Percentiles rank a stretch among this genome's conserved stretches.
Evolutionary conservation across 2,797 vertebrate genomes (phyloP).

Genomic region (Thaleichthys pacificus): DNA sequence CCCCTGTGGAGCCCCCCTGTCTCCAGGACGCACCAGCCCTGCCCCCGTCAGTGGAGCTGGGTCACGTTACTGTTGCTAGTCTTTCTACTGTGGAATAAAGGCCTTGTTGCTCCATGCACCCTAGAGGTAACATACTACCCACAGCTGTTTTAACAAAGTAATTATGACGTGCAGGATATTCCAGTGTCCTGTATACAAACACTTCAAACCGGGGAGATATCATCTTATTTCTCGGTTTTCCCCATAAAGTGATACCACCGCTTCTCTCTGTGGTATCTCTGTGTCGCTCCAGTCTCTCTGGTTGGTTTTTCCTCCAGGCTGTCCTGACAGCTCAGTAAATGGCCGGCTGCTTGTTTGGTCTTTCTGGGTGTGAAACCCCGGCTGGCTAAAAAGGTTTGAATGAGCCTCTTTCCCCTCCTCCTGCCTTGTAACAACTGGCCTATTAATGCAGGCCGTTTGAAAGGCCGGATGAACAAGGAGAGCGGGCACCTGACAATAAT

Average conservation of each 20-base stretch:
- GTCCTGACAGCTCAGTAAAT: conserved; percentile 45
- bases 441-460: conserved; percentile 71
- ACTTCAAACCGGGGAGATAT: too few species aligned
- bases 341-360: conserved; percentile 53
- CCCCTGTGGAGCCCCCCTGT: background rate
- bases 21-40: background rate
- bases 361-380: conserved; percentile 58
- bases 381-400: conserved; percentile 56
- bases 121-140: too few species aligned
- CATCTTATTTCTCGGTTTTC: too few species aligned
- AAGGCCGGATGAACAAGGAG: conserved; percentile 66
- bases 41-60: background rate
- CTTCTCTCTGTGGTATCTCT: too few species aligned
- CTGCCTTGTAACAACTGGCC: conserved; percentile 70
- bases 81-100: too few species aligned
- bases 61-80: background rate
- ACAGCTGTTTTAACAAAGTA: too few species aligned
- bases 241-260: too few species aligned
- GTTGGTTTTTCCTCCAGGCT: too few species aligned
- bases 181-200: too few species aligned
- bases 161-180: too few species aligned
- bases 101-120: too few species aligned
- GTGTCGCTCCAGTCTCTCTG: too few species aligned
- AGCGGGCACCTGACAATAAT: conserved; percentile 72
- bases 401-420: conserved; percentile 60